phyloP scores from a whole-genome alignment of 2,113 vertebrate species.

The Ophthalmolycus amberensis region DNA sequence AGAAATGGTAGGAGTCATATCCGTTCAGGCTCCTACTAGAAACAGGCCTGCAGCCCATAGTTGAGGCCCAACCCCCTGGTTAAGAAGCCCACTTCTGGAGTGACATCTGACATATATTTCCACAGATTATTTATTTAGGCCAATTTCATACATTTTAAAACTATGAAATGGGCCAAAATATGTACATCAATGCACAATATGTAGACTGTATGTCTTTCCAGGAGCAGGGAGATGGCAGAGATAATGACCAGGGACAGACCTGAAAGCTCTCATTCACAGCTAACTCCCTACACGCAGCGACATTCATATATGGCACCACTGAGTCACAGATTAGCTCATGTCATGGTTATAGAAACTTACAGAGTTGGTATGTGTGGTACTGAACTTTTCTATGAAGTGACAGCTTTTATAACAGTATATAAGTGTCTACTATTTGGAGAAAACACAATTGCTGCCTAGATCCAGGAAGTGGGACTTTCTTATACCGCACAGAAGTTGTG shows the following conservation, averaged over 20 bases:
- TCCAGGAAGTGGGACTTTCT: neutral
- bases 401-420: constrained; percentile 3
- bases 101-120: constrained; percentile 70
- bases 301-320: constrained; percentile 21
- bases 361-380: constrained; percentile 6
- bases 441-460: constrained; percentile 5
- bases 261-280: constrained; percentile 81
- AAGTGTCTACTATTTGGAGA: neutral
- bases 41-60: constrained; percentile 17
- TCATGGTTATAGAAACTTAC: constrained; percentile 38
- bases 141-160: constrained; percentile 75
- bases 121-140: constrained; percentile 67
- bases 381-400: constrained; percentile 10
- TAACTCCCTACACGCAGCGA: constrained; percentile 25
- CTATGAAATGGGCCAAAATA: constrained; percentile 50
- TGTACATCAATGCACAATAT: constrained; percentile 56
- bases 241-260: constrained; percentile 69
- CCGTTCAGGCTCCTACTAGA: constrained; percentile 19
- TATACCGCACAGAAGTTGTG: neutral
- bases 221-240: constrained; percentile 69
- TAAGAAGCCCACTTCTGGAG: constrained; percentile 42
- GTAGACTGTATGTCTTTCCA: constrained; percentile 57
- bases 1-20: constrained; percentile 13
- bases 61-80: constrained; percentile 8
- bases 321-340: constrained; percentile 45